Conservation (phyloP, 2,888 invertebrate species). For the Saturnia pavonia region DNA sequence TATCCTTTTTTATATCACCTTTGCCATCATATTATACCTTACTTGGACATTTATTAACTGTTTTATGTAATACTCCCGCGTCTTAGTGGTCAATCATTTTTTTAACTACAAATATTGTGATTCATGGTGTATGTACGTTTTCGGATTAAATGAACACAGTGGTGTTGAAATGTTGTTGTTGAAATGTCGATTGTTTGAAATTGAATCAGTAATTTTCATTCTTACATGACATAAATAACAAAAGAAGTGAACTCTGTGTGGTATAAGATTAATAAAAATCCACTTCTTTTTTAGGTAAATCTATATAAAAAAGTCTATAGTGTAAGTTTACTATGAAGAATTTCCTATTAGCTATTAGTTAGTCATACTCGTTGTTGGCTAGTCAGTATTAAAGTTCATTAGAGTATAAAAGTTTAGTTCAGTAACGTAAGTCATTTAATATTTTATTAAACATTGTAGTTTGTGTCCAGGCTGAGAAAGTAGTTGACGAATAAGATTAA, state of each 20-base stretch:
- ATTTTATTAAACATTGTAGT: neutral
- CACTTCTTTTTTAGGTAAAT: conserved; percentile 41
- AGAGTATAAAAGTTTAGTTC: neutral
- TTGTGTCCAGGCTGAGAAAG: neutral
- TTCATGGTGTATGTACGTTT: too few species aligned
- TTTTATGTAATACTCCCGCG: neutral
- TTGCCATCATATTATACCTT: conserved; percentile 75
- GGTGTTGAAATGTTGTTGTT: too few species aligned
- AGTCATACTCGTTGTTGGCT: neutral
- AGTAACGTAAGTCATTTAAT: too few species aligned
- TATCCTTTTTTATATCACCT: conserved; percentile 45
- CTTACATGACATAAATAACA: too few species aligned
- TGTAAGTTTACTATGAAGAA: conserved; percentile 38
- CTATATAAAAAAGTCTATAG: conserved; percentile 39
- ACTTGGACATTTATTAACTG: neutral
- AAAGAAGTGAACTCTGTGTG: neutral
- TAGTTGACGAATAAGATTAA: neutral
- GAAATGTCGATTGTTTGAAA: too few species aligned
- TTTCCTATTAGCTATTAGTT: neutral
- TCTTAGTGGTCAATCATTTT: too few species aligned
- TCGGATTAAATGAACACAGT: too few species aligned
- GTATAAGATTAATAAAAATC: neutral
- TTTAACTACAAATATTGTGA: neutral
- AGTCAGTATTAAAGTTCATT: neutral
- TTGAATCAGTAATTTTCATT: too few species aligned